Evolutionary conservation across 2,797 vertebrate species (phyloP), one percentile per base, ranked within the genome.

Genomic region (Sebastes melanostomus): DNA sequence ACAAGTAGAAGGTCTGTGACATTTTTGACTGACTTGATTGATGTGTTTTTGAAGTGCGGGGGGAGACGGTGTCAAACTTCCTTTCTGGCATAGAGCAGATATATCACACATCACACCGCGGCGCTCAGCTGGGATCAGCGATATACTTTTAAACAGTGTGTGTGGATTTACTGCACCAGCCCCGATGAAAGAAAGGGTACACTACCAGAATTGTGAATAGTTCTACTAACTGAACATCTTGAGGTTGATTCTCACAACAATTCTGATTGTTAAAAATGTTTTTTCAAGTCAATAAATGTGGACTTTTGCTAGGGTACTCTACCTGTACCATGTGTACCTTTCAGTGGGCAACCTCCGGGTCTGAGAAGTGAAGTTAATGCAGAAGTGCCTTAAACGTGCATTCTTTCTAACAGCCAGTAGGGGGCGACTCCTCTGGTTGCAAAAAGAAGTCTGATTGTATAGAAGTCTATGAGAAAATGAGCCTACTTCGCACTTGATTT

Each of bases 1-100:
- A 94, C 92, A 94, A 91, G 90, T 80, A 80, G 92, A 94, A 94
- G 91, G 90, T 93, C 93, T 83, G 60, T 92, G 92, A 86, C 92
- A 91, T 89, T 90, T 93, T 80, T 94, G 95, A 95, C 89, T 81
- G 85, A 63, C 82, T 86, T 94, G 95, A 96, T 94, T 94, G 94
- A 95, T 95, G 94, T 94, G 92, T 94, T 95, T 94, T 93, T 93
- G 91, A 94, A 93, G 88, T 87, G 79, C 67, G 30, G 66, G 61
- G 79, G 67, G 82, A 90, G 89, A 81, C 36, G 2, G 80, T 87
- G 93, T 92, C 93, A 92, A 90, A 92, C 84, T 85, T 80, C 62
- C 82, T 92, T 91, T 86, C 81, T 90, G 83, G 86, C 81, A 65
- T 3, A 24, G 76, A 83, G 87, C 55, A 63, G 75, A 87, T 75